Evolutionary conservation across 2,797 vertebrate genomes (phyloP).

Genomic region (Vireo griseus): DNA sequence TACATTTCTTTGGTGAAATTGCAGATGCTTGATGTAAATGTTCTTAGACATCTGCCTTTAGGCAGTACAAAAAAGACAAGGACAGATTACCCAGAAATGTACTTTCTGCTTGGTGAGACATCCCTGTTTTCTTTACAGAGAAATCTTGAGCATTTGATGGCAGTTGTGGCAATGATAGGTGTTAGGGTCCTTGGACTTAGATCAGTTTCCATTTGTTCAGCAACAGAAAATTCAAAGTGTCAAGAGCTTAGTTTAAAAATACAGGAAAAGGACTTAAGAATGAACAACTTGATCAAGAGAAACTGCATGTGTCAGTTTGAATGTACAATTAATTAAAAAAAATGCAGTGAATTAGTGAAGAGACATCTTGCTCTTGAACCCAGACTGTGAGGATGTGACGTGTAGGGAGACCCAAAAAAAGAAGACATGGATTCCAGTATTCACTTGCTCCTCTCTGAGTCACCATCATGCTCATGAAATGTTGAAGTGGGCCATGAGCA

Average conservation of each 20-base stretch:
- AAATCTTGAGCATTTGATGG: not conserved
- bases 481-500: rapidly evolving
- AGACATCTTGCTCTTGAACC: not conserved
- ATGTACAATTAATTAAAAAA: not conserved
- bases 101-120: not conserved
- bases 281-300: not conserved
- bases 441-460: not conserved
- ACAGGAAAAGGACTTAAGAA: not conserved
- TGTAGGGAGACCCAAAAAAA: not conserved
- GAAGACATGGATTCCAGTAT: not conserved
- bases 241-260: not conserved
- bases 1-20: not conserved
- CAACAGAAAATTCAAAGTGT: not conserved
- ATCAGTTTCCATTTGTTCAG: not conserved
- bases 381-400: not conserved
- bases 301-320: not conserved
- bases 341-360: not conserved
- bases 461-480: not conserved
- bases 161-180: not conserved
- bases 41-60: not conserved
- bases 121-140: not conserved
- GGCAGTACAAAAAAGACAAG: not conserved
- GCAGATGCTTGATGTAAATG: not conserved
- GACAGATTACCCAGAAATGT: not conserved
- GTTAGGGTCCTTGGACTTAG: not conserved